Evolutionary conservation across 2,888 invertebrate genomes (phyloP).

Genomic region (Stenurella melanura): DNA sequence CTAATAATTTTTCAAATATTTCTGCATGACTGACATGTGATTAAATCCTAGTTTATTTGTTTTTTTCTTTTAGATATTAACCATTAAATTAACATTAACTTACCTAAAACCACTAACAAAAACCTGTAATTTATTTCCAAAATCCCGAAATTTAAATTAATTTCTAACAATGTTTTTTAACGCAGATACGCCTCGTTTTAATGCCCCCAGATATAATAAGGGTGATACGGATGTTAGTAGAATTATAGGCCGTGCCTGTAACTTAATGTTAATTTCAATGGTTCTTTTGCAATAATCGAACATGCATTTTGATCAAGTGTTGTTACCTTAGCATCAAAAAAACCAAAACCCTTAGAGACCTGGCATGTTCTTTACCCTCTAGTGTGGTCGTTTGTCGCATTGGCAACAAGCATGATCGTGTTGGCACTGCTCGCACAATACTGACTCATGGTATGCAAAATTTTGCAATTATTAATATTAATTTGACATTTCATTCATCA

Average conservation of each 20-base stretch:
- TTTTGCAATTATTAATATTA: conserved; percentile 53
- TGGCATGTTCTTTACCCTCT: conserved; percentile 73
- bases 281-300: conserved; percentile 53
- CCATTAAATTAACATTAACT: conserved; percentile 62
- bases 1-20: conserved; percentile 16
- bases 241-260: conserved; percentile 45
- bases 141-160: neutral
- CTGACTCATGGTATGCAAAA: conserved; percentile 70
- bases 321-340: conserved; percentile 69
- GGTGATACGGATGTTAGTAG: conserved; percentile 6
- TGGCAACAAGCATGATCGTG: conserved; percentile 74
- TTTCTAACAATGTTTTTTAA: conserved; percentile 25
- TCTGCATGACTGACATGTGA: conserved; percentile 23
- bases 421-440: conserved; percentile 73
- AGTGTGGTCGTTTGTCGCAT: conserved; percentile 72
- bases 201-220: neutral
- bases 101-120: conserved; percentile 50
- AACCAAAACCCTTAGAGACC: conserved; percentile 69
- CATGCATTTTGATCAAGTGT: conserved; percentile 64
- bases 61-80: conserved; percentile 57
- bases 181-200: neutral
- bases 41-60: conserved; percentile 40
- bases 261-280: conserved; percentile 69
- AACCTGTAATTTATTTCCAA: conserved; percentile 51
- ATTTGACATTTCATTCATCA: conserved; percentile 35